A percentile compares a stretch with the other conserved stretches of the same genome.
These are phyloP conservation scores for Orchesella flavescens DNA, from an alignment of 2,888 invertebrate genomes.

Conservation along the genomic window DNA sequence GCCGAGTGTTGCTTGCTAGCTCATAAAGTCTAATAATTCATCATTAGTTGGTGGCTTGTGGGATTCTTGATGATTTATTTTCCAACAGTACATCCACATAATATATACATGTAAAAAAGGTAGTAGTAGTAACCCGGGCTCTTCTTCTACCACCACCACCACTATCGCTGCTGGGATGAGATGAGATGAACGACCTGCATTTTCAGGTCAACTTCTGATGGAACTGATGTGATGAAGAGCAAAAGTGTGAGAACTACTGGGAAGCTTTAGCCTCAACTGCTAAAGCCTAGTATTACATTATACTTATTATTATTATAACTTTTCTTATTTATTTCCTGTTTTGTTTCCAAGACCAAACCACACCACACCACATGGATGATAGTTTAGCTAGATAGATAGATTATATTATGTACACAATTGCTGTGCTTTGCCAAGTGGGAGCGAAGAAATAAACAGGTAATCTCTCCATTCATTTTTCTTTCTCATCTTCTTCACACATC, in stretches of 20 bases:
- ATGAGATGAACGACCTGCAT: background rate
- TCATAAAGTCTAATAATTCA: constrained; percentile 64
- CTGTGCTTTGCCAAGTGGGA: constrained; percentile 21
- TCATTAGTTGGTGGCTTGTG: constrained; percentile 60
- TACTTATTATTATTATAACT: background rate
- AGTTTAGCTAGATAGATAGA: no score
- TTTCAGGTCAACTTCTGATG: constrained; percentile 9
- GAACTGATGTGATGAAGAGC: constrained; percentile 8
- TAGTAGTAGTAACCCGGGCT: background rate
- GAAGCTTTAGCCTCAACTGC: constrained; percentile 19
- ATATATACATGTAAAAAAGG: constrained; percentile 1
- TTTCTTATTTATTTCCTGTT: no score
- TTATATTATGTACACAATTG: no score
- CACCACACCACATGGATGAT: no score
- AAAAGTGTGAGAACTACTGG: constrained; percentile 12
- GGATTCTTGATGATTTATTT: constrained; percentile 60
- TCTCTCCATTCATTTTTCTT: constrained; percentile 50
- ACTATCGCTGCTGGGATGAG: background rate
- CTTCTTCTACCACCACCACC: no score
- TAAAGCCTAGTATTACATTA: constrained; percentile 45
- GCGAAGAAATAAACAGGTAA: constrained; percentile 27
- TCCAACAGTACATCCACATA: constrained; percentile 32
- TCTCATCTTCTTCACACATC: background rate
- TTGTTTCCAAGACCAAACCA: no score
- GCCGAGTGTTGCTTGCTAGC: background rate